Evolutionary conservation across 2,113 vertebrate genomes (phyloP).

Genomic region (Halcyon malimbica): DNA sequence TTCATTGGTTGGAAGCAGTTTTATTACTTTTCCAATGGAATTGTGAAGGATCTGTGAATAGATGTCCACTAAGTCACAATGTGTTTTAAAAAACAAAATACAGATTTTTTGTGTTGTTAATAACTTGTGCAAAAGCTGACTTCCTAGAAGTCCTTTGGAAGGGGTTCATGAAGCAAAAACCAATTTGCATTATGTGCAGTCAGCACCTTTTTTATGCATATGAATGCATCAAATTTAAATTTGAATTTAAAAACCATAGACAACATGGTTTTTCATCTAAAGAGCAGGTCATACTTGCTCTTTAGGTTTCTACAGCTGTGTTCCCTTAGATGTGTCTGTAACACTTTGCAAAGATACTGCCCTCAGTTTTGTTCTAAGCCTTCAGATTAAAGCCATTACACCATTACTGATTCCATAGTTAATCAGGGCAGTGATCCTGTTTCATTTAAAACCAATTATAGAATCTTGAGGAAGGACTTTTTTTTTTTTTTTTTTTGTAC

Average conservation of each 20-base stretch:
- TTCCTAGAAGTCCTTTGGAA: neutral
- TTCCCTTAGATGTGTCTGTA: neutral
- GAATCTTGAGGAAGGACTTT: no score
- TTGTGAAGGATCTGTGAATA: neutral
- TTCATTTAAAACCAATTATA: no score
- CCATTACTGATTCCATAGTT: no score
- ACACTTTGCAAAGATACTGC: neutral
- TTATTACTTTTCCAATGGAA: neutral
- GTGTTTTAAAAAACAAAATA: neutral
- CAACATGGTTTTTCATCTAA: neutral
- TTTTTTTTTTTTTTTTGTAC: no score
- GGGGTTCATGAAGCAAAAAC: accelerated
- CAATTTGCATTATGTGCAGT: accelerated
- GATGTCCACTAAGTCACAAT: neutral
- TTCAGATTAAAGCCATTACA: no score
- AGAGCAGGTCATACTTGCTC: neutral
- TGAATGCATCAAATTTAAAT: neutral
- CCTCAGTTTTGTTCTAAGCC: no score
- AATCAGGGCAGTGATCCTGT: no score
- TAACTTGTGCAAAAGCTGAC: neutral
- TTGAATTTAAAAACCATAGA: neutral
- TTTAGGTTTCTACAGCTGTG: neutral
- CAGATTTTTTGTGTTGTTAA: neutral
- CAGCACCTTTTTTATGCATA: neutral
- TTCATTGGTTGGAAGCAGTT: neutral